phyloP scores from a whole-genome alignment of 1,140 invertebrate genomes.

The Procambarus virginalis region DNA sequence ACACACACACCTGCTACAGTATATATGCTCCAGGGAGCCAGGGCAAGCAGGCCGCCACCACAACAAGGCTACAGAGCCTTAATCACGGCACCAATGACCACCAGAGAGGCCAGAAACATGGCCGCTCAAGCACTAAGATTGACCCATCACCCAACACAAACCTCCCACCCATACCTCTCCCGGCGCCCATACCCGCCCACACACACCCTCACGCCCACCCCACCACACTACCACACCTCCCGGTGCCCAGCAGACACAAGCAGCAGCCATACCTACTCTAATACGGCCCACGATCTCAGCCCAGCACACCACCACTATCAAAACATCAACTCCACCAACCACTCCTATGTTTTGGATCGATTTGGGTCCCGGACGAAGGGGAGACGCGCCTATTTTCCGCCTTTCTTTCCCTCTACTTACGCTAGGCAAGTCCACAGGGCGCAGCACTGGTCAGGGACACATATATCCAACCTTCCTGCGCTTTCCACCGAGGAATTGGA shows the following conservation, averaged over 20 bases:
- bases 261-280: conserved; percentile 57
- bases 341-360: conserved; percentile 58
- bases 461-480: conserved; percentile 43
- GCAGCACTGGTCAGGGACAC: conserved; percentile 60
- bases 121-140: conserved; percentile 30
- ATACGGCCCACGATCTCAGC: conserved; percentile 60
- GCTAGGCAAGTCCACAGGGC: conserved; percentile 58
- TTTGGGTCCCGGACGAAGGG: conserved; percentile 16
- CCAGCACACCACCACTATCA: conserved; percentile 61
- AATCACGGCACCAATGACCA: conserved; percentile 55
- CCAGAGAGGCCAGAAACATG: conserved; percentile 42
- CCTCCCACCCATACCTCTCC: not conserved
- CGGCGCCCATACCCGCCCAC: not conserved
- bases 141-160: conserved; percentile 11
- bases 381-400: conserved; percentile 36
- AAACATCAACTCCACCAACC: conserved; percentile 58
- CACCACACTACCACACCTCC: conserved; percentile 17
- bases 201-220: not conserved
- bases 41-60: not conserved
- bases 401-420: conserved; percentile 44
- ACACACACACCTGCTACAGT: conserved; percentile 23
- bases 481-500: conserved; percentile 44
- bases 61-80: not conserved
- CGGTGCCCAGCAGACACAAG: not conserved
- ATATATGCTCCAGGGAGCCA: conserved; percentile 13